Percentiles rank a stretch among this genome's conserved stretches.
phyloP scores from a whole-genome alignment of 2,888 invertebrate genomes.

The Azorinus chamasolen region DNA sequence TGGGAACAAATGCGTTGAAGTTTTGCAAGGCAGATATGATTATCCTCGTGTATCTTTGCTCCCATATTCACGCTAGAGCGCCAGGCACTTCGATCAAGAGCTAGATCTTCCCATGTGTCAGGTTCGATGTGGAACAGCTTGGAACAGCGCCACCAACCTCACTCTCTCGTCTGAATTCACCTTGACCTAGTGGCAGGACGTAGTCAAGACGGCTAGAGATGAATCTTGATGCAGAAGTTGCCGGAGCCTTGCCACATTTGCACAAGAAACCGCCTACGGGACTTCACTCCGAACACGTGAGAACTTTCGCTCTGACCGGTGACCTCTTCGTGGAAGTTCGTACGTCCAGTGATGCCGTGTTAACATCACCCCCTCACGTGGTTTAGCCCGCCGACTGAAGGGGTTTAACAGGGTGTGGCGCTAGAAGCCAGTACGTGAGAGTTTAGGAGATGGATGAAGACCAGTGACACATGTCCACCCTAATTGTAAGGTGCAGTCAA shows the following conservation, averaged over 20 bases:
- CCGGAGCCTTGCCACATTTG: slow-evolving; percentile 13
- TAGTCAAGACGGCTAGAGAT: slow-evolving; percentile 29
- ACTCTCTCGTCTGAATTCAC: slow-evolving; percentile 20
- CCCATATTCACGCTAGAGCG: no score
- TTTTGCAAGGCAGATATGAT: no score
- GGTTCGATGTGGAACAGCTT: no score
- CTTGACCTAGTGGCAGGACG: slow-evolving; percentile 27
- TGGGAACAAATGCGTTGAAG: no score
- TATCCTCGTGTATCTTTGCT: no score
- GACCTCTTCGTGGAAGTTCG: slow-evolving; percentile 18
- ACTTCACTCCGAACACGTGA: slow-evolving; percentile 15
- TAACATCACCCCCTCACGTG: slow-evolving; percentile 5
- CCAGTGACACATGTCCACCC: slow-evolving; percentile 9
- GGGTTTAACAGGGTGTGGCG: slow-evolving; percentile 10
- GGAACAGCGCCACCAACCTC: no score
- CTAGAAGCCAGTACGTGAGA: slow-evolving; percentile 11
- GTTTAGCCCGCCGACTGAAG: slow-evolving; percentile 1
- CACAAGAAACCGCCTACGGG: no score
- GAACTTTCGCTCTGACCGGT: slow-evolving; percentile 19
- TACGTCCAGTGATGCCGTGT: slow-evolving; percentile 30
- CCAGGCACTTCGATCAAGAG: no score
- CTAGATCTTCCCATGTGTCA: no score
- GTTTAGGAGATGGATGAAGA: slow-evolving; percentile 15
- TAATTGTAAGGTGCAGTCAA: slow-evolving; percentile 8
- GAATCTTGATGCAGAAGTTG: slow-evolving; percentile 14